These are phyloP conservation scores for Stenchaetothrips biformis DNA, from an alignment of 2,888 invertebrate genomes.

Conservation along the genomic window DNA sequence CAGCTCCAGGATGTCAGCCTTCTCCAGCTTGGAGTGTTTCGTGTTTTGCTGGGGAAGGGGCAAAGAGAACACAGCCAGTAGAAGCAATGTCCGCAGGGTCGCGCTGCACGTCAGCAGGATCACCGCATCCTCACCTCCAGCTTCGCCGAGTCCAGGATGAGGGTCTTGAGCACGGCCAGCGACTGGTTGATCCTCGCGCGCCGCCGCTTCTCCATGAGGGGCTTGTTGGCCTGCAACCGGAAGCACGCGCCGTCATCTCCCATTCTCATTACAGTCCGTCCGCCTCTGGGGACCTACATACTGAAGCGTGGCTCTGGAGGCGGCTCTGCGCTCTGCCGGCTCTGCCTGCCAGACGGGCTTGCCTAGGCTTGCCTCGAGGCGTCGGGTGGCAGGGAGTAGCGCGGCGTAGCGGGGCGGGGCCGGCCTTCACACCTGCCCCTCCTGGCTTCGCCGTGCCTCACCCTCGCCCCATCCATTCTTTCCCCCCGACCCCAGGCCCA, in stretches of 20 bases:
- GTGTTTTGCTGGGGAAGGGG: constrained; percentile 51
- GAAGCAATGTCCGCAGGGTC: constrained; percentile 39
- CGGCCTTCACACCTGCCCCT: not conserved
- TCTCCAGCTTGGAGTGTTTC: constrained; percentile 77
- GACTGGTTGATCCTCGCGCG: constrained; percentile 70
- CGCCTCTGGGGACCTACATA: too few species aligned
- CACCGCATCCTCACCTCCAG: constrained; percentile 43
- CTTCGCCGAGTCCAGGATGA: constrained; percentile 64
- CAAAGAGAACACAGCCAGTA: not conserved
- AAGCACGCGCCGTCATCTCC: not conserved
- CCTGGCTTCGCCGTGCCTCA: not conserved
- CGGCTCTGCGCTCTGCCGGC: too few species aligned
- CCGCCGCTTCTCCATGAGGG: constrained; percentile 71
- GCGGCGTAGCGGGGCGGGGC: too few species aligned
- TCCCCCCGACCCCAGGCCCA: not conserved
- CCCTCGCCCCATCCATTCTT: not conserved
- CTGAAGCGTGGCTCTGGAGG: too few species aligned
- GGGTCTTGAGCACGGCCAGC: constrained; percentile 64
- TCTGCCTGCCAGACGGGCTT: too few species aligned
- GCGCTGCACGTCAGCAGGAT: not conserved
- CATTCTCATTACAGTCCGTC: too few species aligned
- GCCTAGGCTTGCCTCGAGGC: too few species aligned
- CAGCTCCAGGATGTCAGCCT: constrained; percentile 78
- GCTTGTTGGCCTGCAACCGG: constrained; percentile 63
- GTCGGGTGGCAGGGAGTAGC: too few species aligned